Percentiles rank a stretch among this genome's conserved stretches.
phyloP scores from a whole-genome alignment of 2,113 vertebrate genomes.

The Channa maculata region DNA sequence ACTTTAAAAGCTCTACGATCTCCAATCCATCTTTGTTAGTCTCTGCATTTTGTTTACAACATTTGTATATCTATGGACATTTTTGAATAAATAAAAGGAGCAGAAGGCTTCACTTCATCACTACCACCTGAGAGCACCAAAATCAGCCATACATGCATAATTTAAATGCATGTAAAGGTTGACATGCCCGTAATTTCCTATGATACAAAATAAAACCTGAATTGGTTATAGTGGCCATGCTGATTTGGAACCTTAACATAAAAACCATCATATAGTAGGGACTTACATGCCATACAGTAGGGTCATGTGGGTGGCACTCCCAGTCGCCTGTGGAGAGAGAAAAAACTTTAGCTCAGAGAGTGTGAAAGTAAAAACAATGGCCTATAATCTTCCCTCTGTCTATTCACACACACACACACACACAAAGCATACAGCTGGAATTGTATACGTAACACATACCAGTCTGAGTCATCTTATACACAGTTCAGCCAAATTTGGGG shows the following conservation, averaged over 20 bases:
- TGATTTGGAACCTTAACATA: background rate
- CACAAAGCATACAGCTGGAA: constrained; percentile 1
- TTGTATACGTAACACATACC: constrained; percentile 67
- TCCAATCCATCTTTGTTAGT: too few species aligned
- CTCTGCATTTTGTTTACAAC: too few species aligned
- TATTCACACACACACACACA: constrained; percentile 13
- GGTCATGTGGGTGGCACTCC: constrained; percentile 97
- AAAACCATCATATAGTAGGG: constrained; percentile 4
- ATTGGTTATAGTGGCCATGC: too few species aligned
- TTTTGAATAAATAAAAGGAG: too few species aligned
- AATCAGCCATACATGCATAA: background rate
- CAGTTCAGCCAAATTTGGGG: constrained; percentile 54
- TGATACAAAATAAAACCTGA: background rate
- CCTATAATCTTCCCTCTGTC: background rate
- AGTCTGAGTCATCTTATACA: constrained; percentile 51
- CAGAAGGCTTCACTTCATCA: too few species aligned
- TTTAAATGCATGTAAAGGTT: background rate
- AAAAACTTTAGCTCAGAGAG: constrained; percentile 38
- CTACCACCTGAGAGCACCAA: background rate
- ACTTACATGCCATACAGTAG: constrained; percentile 96
- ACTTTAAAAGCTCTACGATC: too few species aligned
- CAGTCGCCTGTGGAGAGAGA: constrained; percentile 87
- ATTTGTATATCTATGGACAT: too few species aligned
- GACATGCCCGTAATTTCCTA: background rate
- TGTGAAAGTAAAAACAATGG: constrained; percentile 7